Conservation (phyloP, 2,888 invertebrate genomes). For the Cordilura impudica region DNA sequence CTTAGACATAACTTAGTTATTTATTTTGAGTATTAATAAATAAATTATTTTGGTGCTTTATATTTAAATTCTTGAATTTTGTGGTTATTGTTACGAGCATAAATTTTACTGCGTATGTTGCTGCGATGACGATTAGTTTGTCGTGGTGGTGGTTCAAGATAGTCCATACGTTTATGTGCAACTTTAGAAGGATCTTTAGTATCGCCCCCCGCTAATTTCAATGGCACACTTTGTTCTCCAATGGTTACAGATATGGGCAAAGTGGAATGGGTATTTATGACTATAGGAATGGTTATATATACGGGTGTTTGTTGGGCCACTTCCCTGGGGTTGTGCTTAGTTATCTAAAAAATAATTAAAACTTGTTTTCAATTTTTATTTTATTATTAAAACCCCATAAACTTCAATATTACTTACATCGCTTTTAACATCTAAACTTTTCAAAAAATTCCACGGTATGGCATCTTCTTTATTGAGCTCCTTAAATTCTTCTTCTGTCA, state of each 20-base stretch:
- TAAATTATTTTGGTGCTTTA: background rate
- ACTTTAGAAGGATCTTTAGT: constrained; percentile 4
- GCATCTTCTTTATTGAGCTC: constrained; percentile 66
- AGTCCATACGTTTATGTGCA: constrained; percentile 65
- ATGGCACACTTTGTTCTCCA: constrained; percentile 65
- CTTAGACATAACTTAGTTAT: too few relatives aligned
- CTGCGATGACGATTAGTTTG: constrained; percentile 69
- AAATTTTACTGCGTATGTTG: constrained; percentile 62
- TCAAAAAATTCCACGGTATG: constrained; percentile 69
- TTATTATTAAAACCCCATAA: background rate
- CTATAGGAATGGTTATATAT: constrained; percentile 72
- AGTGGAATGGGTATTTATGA: constrained; percentile 66
- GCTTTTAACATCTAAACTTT: constrained; percentile 45
- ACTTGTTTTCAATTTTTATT: background rate
- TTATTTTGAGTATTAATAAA: constrained; percentile 18
- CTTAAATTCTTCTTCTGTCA: constrained; percentile 67
- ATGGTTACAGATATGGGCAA: constrained; percentile 67
- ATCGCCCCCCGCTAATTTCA: constrained; percentile 4
- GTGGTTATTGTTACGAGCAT: constrained; percentile 49
- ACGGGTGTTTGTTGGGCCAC: constrained; percentile 58
- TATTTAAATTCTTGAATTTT: constrained; percentile 17
- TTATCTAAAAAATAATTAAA: background rate
- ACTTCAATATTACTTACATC: constrained; percentile 18
- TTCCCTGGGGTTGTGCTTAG: background rate
- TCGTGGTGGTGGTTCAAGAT: constrained; percentile 54